A percentile compares a stretch with the other conserved stretches of the same genome.
These are phyloP conservation scores for Trichonephila clavata DNA, from an alignment of 1,140 invertebrate species.

Conservation along the genomic window DNA sequence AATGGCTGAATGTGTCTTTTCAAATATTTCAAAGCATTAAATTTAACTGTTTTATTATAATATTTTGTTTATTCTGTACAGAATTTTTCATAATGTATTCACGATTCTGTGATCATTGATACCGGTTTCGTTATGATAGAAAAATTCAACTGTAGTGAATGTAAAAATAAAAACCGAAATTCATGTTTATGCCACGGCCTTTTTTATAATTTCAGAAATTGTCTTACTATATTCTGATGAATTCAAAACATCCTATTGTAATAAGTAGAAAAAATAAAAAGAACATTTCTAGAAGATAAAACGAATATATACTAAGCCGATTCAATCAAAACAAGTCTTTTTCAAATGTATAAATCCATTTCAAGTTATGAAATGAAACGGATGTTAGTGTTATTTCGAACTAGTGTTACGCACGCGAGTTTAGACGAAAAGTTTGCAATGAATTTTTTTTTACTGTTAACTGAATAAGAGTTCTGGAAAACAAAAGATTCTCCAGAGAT, in stretches of 20 bases:
- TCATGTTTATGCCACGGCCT: too few species aligned
- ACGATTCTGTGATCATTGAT: too few species aligned
- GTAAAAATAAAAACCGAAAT: too few species aligned
- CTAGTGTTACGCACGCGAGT: not conserved
- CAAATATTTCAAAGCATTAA: too few species aligned
- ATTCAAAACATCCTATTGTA: not conserved
- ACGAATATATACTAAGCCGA: not conserved
- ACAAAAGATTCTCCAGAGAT: not conserved
- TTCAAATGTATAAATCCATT: not conserved
- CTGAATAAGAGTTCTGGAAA: not conserved
- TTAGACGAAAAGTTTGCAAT: not conserved
- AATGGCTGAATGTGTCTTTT: too few species aligned
- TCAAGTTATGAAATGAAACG: not conserved
- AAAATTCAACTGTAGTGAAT: too few species aligned
- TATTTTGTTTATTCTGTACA: too few species aligned
- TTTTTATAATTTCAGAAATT: too few species aligned
- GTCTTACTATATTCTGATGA: too few species aligned
- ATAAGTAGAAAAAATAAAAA: not conserved
- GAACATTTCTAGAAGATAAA: not conserved
- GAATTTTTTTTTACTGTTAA: not conserved
- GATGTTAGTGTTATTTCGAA: not conserved
- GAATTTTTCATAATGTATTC: too few species aligned
- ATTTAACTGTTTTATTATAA: too few species aligned
- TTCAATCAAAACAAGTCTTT: not conserved
- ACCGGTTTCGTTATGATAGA: too few species aligned